phyloP scores from a whole-genome alignment of 2,888 invertebrate species.

The Heterodera filipjevi region DNA sequence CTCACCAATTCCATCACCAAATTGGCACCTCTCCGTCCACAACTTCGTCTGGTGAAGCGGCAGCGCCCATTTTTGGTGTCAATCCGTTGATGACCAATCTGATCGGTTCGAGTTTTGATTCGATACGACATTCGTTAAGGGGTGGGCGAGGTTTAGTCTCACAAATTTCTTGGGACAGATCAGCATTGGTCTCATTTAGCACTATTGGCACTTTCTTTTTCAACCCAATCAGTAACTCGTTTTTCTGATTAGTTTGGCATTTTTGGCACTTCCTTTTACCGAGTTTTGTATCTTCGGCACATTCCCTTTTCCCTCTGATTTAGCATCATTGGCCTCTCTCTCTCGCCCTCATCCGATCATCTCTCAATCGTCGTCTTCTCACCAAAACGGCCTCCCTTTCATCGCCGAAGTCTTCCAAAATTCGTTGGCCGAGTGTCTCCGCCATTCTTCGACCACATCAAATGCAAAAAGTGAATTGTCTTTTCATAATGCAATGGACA shows the following conservation, averaged over 20 bases:
- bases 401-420: background rate
- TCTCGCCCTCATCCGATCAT: background rate
- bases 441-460: background rate
- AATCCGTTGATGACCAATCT: background rate
- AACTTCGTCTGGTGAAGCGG: background rate
- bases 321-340: background rate
- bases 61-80: background rate
- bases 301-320: background rate
- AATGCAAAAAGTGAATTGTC: background rate
- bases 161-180: too few relatives aligned
- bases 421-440: constrained; percentile 1
- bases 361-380: background rate
- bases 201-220: too few relatives aligned
- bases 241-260: too few relatives aligned
- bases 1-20: background rate
- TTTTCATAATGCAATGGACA: background rate
- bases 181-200: too few relatives aligned
- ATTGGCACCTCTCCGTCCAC: background rate
- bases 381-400: background rate
- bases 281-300: too few relatives aligned
- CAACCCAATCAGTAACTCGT: too few relatives aligned
- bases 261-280: too few relatives aligned
- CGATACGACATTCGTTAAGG: too few relatives aligned
- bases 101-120: background rate
- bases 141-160: too few relatives aligned